These are phyloP conservation scores for Tromatobia lineatoria DNA, from an alignment of 2,888 invertebrate species.

Conservation along the genomic window DNA sequence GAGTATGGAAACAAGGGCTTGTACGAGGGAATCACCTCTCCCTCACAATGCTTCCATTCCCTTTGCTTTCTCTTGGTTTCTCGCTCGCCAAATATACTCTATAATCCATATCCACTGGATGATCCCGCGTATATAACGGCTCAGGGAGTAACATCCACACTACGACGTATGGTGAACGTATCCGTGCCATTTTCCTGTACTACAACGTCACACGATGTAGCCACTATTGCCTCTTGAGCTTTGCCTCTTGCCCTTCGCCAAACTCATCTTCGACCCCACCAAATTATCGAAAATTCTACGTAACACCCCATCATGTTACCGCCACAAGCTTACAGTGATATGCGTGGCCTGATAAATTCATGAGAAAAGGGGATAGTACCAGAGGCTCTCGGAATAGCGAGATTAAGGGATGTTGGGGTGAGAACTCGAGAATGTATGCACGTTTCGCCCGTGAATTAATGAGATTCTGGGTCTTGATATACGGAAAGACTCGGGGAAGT, in stretches of 20 bases:
- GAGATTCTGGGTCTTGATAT: background rate
- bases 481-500: background rate
- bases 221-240: slow-evolving; percentile 11
- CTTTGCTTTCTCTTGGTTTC: slow-evolving; percentile 47
- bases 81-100: slow-evolving; percentile 61
- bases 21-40: slow-evolving; percentile 59
- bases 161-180: background rate
- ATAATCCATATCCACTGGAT: slow-evolving; percentile 61
- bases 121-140: slow-evolving; percentile 39
- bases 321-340: background rate
- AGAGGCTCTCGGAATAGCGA: background rate
- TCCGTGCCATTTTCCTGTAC: slow-evolving; percentile 42
- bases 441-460: background rate
- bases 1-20: slow-evolving; percentile 56
- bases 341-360: slow-evolving; percentile 39
- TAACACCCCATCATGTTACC: background rate
- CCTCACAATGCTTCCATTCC: slow-evolving; percentile 62
- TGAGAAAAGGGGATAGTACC: background rate
- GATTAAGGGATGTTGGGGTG: background rate
- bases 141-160: slow-evolving; percentile 40
- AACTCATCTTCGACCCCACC: background rate
- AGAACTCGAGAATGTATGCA: background rate
- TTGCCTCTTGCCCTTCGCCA: background rate
- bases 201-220: slow-evolving; percentile 16
- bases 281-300: slow-evolving; percentile 43